Percentiles rank a stretch among this genome's conserved stretches.
phyloP scores from a whole-genome alignment of 2,797 vertebrate species.

The Onychomys leucogaster region DNA sequence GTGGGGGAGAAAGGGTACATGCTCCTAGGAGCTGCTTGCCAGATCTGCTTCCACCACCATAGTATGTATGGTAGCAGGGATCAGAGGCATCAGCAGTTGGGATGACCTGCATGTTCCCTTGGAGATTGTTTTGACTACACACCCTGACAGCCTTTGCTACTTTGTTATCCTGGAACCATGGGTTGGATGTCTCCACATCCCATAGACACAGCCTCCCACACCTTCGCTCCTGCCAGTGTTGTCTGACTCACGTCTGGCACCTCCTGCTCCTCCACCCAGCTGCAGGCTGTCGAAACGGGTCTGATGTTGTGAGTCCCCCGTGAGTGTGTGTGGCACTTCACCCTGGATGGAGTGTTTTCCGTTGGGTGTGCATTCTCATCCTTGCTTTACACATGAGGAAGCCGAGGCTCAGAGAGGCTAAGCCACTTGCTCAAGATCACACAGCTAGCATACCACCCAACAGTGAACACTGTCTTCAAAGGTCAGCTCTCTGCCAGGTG shows the following conservation, averaged over 20 bases:
- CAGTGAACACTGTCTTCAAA: not conserved
- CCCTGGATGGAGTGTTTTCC: not conserved
- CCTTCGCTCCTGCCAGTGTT: not conserved
- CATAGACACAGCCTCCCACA: conserved; percentile 1
- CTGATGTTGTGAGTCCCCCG: not conserved
- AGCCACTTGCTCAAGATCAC: conserved; percentile 1
- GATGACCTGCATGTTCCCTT: not conserved
- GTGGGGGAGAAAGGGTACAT: not conserved
- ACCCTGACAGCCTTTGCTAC: not conserved
- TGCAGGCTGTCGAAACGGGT: not conserved
- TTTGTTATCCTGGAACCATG: conserved; percentile 21
- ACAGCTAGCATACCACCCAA: not conserved
- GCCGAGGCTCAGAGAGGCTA: conserved; percentile 10
- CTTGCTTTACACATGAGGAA: not conserved
- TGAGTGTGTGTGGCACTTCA: not conserved
- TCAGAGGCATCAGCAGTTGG: not conserved
- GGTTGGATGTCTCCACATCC: conserved; percentile 54
- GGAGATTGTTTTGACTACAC: not conserved
- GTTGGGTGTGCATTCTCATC: not conserved
- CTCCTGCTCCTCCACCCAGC: conserved; percentile 4
- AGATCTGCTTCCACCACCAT: not conserved
- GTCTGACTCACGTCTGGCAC: conserved; percentile 52
- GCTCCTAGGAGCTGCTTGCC: not conserved
- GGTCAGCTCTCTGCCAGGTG: not conserved
- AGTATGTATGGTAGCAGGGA: not conserved